These are phyloP conservation scores for Glossophaga mutica DNA, from an alignment of 2,797 vertebrate genomes.

Conservation along the genomic window DNA sequence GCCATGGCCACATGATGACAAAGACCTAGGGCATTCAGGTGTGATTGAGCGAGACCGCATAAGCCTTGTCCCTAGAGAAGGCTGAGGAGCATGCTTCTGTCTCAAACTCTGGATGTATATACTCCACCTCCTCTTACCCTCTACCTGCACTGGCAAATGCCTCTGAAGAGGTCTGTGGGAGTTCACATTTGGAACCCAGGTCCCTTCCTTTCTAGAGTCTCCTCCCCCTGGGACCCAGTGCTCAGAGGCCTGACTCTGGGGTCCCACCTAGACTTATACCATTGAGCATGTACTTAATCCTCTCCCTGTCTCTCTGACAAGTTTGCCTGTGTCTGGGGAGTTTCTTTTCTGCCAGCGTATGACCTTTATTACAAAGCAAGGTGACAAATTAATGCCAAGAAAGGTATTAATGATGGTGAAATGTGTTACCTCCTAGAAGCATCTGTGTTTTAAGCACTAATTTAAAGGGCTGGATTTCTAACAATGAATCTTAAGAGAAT, in stretches of 20 bases:
- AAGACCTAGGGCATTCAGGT: not conserved
- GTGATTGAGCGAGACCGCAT: not conserved
- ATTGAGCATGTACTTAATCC: not conserved
- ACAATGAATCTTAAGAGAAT: not conserved
- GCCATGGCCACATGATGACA: not conserved
- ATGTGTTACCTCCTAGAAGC: not conserved
- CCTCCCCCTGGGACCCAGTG: not conserved
- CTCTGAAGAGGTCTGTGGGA: not conserved
- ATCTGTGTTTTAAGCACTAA: slow-evolving; percentile 11
- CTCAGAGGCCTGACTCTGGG: not conserved
- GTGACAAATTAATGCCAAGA: not conserved
- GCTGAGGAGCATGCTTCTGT: not conserved
- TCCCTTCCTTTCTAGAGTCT: not conserved
- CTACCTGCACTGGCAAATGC: not conserved
- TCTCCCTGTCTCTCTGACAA: not conserved
- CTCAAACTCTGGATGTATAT: not conserved
- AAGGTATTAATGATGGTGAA: slow-evolving; percentile 2
- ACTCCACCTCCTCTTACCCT: not conserved
- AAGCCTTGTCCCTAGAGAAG: not conserved
- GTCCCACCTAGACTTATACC: not conserved
- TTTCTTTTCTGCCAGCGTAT: not conserved
- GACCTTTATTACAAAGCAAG: slow-evolving; percentile 7
- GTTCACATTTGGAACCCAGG: not conserved
- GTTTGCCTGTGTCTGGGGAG: not conserved
- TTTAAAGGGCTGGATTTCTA: not conserved